Evolutionary conservation across 2,113 vertebrate species (phyloP).

Genomic region (Hypanus sabinus): DNA sequence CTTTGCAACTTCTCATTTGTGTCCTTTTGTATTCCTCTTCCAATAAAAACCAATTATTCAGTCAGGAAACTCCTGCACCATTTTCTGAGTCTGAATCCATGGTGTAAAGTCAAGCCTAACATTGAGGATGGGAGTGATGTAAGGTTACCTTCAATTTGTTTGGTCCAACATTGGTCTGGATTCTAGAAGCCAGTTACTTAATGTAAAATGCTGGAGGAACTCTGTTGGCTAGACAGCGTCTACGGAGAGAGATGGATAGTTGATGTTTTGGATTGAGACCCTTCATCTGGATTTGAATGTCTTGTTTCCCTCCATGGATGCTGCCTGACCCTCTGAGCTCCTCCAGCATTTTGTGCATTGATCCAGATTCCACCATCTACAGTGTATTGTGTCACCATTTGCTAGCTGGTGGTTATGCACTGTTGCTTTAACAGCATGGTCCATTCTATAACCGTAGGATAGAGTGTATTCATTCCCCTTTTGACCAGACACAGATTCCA

Average conservation of each 20-base stretch:
- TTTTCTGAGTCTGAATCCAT: background rate
- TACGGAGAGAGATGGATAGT: too few relatives aligned
- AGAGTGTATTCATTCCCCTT: background rate
- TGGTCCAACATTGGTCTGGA: background rate
- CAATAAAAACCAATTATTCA: too few relatives aligned
- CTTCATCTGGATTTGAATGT: too few relatives aligned
- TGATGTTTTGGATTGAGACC: too few relatives aligned
- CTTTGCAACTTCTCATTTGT: background rate
- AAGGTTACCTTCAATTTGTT: background rate
- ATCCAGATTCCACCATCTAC: too few relatives aligned
- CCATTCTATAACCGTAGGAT: background rate
- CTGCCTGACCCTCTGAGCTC: too few relatives aligned
- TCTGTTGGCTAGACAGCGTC: too few relatives aligned
- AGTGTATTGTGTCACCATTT: too few relatives aligned
- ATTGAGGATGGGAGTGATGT: background rate
- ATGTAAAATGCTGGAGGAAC: too few relatives aligned
- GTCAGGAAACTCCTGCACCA: background rate
- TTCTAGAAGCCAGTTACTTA: background rate
- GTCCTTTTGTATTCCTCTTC: background rate
- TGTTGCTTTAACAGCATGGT: conserved; percentile 20
- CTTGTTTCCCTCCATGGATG: too few relatives aligned
- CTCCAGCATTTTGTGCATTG: too few relatives aligned
- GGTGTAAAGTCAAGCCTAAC: background rate
- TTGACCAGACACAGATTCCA: background rate
- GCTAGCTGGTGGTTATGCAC: background rate